A percentile compares a stretch with the other conserved stretches of the same genome.
Conservation (phyloP, 1,140 invertebrate genomes). For the Drosophila ironensis region DNA sequence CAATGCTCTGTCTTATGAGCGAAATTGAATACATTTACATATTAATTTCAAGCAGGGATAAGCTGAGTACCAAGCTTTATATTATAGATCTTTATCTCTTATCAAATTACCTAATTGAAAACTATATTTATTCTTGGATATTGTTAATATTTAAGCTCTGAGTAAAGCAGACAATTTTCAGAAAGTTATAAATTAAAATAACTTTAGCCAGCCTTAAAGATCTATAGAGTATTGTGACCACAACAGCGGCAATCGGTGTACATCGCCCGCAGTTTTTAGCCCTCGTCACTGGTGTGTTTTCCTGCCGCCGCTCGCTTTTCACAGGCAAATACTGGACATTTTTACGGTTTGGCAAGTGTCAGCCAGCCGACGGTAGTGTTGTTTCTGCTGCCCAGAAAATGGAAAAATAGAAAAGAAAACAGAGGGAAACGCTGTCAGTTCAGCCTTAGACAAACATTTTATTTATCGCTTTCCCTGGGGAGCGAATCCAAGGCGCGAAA, state of each 20-base stretch:
- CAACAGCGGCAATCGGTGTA: conserved; percentile 55
- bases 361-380: too few relatives aligned
- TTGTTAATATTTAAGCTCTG: too few relatives aligned
- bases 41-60: too few relatives aligned
- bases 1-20: conserved; percentile 9
- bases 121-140: too few relatives aligned
- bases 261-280: conserved; percentile 55
- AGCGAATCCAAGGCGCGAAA: conserved; percentile 44
- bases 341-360: conserved; percentile 76
- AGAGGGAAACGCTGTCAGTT: conserved; percentile 48
- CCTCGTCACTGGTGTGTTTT: conserved; percentile 45
- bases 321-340: conserved; percentile 71
- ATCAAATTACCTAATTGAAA: too few relatives aligned
- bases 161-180: too few relatives aligned
- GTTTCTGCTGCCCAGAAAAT: conserved; percentile 6
- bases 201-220: too few relatives aligned
- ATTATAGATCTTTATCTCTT: too few relatives aligned
- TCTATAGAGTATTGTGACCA: conserved; percentile 16
- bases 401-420: too few relatives aligned
- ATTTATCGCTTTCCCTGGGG: conserved; percentile 60
- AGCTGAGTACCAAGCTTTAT: too few relatives aligned
- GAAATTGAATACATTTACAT: too few relatives aligned
- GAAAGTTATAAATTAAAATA: too few relatives aligned
- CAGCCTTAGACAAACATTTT: conserved; percentile 55
- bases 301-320: conserved; percentile 23